These are phyloP conservation scores for Lomographa bimaculata DNA, from an alignment of 2,888 invertebrate species.

Conservation along the genomic window DNA sequence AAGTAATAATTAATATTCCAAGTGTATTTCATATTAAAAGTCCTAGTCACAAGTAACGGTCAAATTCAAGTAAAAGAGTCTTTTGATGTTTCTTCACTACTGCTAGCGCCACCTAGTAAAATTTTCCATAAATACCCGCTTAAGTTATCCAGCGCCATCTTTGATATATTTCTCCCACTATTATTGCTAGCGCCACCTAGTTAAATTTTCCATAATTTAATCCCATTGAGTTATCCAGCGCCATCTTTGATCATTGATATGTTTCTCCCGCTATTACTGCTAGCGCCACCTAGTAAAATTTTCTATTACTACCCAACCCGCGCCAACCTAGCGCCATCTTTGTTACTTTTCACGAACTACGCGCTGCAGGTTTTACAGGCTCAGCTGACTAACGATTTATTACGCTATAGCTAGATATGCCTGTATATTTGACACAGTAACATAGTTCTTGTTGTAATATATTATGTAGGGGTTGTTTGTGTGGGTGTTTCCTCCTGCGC, in stretches of 20 bases:
- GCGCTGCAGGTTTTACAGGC: conserved; percentile 6
- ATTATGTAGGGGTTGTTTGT: conserved; percentile 13
- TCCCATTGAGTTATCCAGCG: not conserved
- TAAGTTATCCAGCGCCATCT: not conserved
- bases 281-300: no score
- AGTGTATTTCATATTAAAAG: no score
- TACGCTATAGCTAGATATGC: conserved; percentile 1
- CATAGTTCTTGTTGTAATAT: conserved; percentile 14
- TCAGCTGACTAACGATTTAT: conserved; percentile 25
- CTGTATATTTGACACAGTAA: conserved; percentile 19
- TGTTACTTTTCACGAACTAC: conserved; percentile 8
- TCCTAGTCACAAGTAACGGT: no score
- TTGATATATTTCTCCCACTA: no score
- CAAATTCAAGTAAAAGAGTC: no score
- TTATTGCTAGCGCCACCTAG: conserved; percentile 9
- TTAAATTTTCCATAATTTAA: not conserved
- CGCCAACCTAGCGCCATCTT: no score
- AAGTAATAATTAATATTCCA: no score
- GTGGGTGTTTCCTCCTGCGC: conserved; percentile 15
- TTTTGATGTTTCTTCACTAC: no score
- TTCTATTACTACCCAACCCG: no score
- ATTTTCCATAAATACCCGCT: not conserved
- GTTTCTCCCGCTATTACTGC: no score
- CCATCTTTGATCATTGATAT: conserved; percentile 13
- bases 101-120: conserved; percentile 3